Base-by-base conservation (phyloP, 2,888 invertebrate genomes). In the Erebia epiphron region DNA sequence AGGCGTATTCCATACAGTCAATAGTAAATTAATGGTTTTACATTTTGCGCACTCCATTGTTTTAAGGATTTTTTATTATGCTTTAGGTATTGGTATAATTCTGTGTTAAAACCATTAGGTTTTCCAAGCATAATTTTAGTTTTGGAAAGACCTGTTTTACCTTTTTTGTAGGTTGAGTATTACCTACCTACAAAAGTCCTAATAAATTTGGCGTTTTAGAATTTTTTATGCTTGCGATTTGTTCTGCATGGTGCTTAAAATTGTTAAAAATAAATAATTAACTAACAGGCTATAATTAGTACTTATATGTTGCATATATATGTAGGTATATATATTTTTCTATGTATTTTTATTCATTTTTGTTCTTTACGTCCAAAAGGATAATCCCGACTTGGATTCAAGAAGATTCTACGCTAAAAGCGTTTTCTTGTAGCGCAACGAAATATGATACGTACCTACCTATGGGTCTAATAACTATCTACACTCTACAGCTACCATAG, bases 381-480 rank as follows among this genome's bases (percentile, higher is more conserved):
- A 68, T 68, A 43, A 56, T 63, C 62, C 56, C 16, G 54, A 56
- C n/a, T 35, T 57, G 14, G 7, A 9, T 52, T 52, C 16, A 35
- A 64, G 64, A 35, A 11, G 35, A 13, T 26, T 52, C 16, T 7
- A 46, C 57, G 16, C 18, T 70, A 26, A 67, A 67, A 70, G 70
- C 70, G 35, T 70, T 70, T 56, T 54, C 56, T 49, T 62, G 70
- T 67, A 54, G 18, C 43, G 26, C 5, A 16, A 8, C 18, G 35
- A 56, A 16, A 18, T 35, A 26, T 56, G 21, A 41, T 49, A 14
- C 14, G 8, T 43, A n/a, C n/a, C n/a, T n/a, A n/a, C n/a, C n/a
- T n/a, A 16, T 13, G n/a, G 14, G 66, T 21, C n/a, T n/a, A 14
- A 2, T 2, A 49, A 8, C 54, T 54, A 54, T 16, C 8, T 18